phyloP scores from a whole-genome alignment of 1,140 invertebrate species.

The Drosophila azteca region DNA sequence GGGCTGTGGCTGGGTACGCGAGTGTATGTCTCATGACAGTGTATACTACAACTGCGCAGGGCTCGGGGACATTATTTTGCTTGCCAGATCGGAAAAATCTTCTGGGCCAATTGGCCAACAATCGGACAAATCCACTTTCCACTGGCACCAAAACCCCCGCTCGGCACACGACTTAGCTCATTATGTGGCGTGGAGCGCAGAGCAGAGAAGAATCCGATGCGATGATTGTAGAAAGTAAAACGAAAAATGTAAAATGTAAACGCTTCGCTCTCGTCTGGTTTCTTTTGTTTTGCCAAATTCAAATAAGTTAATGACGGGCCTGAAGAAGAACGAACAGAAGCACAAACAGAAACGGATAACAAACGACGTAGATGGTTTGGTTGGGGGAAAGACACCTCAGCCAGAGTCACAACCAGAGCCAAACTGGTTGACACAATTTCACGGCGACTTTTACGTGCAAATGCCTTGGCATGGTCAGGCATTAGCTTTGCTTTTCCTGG shows the following conservation, averaged over 20 bases:
- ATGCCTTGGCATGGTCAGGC: constrained; percentile 40
- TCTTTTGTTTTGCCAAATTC: constrained; percentile 65
- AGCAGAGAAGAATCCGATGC: constrained; percentile 19
- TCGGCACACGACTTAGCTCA: background rate
- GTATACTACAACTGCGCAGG: too few relatives aligned
- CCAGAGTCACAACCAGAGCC: constrained; percentile 12
- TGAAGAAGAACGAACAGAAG: constrained; percentile 21
- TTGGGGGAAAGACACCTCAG: background rate
- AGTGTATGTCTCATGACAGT: too few relatives aligned
- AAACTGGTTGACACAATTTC: constrained; percentile 81
- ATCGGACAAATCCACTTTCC: constrained; percentile 43
- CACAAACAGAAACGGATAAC: constrained; percentile 26
- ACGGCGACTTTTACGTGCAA: constrained; percentile 72
- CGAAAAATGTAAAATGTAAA: constrained; percentile 29
- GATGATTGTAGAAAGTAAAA: constrained; percentile 68
- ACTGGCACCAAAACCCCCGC: constrained; percentile 15
- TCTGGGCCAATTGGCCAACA: constrained; percentile 6
- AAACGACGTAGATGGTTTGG: constrained; percentile 26
- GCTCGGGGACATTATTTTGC: too few relatives aligned
- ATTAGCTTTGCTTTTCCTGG: constrained; percentile 12
- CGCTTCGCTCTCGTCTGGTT: constrained; percentile 14
- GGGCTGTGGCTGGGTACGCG: background rate
- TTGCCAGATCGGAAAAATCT: background rate
- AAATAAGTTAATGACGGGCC: constrained; percentile 55
- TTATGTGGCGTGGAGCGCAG: background rate